These are phyloP conservation scores for Antedon mediterranea DNA, from an alignment of 53 echinoderm and acorn worm species.

Conservation along the genomic window DNA sequence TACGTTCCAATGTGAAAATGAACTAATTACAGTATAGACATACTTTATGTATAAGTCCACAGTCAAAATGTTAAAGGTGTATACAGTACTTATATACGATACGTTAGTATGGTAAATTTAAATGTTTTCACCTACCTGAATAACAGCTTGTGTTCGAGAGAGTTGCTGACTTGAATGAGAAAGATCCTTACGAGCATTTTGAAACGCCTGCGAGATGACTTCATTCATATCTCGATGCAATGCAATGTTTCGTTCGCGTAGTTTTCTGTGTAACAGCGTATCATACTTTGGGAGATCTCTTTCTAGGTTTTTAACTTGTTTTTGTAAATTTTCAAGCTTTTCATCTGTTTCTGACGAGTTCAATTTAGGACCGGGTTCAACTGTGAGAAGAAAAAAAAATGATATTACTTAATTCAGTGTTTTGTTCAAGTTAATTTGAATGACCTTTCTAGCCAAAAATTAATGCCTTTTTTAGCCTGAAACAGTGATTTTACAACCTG, in stretches of 20 bases:
- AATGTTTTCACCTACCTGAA: constrained; percentile 46
- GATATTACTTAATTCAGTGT: too few species aligned
- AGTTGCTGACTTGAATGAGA: constrained; percentile 57
- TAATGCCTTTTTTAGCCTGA: too few species aligned
- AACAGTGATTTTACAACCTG: too few species aligned
- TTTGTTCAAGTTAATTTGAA: too few species aligned
- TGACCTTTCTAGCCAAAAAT: too few species aligned
- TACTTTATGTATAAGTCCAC: too few species aligned
- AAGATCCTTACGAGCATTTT: constrained; percentile 33
- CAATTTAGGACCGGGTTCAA: neutral
- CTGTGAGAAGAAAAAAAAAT: constrained; percentile 1
- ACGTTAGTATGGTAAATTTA: too few species aligned
- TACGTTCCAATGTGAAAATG: too few species aligned
- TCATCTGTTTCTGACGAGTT: neutral
- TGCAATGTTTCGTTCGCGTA: constrained; percentile 57
- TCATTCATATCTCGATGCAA: constrained; percentile 52
- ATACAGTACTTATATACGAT: too few species aligned
- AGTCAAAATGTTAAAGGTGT: too few species aligned
- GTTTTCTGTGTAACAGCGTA: constrained; percentile 73
- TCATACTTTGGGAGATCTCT: constrained; percentile 51
- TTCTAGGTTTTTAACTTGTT: constrained; percentile 1
- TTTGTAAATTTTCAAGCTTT: neutral
- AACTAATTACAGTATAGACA: too few species aligned
- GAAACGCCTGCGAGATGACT: constrained; percentile 40
- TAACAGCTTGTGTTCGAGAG: constrained; percentile 51